Evolutionary conservation across 2,888 invertebrate genomes (phyloP), one percentile per base, ranked within the genome.

Genomic region (Sussaba pulchella): DNA sequence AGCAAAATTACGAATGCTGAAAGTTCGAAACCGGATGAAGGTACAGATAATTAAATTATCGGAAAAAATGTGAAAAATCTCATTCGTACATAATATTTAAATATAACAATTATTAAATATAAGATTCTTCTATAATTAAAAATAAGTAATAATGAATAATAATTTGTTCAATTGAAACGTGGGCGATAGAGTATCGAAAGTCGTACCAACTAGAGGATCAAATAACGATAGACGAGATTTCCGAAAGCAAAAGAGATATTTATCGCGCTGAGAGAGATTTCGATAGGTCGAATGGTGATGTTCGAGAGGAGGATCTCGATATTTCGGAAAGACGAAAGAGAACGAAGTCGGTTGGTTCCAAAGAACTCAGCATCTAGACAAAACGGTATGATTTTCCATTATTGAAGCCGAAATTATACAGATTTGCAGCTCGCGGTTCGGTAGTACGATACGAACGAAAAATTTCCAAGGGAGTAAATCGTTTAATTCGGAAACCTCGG

Each of bases 321-420:
- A 31, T 6, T 31, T 31, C 31, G 31, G 31, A 6, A 31, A 31
- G 31, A 31, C 31, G 6, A n/a, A n/a, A n/a, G n/a, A 31, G 12
- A 52, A 52, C 50, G 26, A 59, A 59, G 41, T 24, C 26, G 72
- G 78, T 78, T 78, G 17, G 76, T 76, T 21, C 26, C n/a, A 52
- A 63, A 39, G n/a, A 47, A 2, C 19, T 19, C 17, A 26, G 17
- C 39, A 50, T 59, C 6, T 39, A 14, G 31, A n/a, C 8, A 5
- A 54, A 14, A 8, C 14, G 31, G 8, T 31, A 31, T 8, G 4
- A 31, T n/a, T 19, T 2, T 5, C 6, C 8, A 6, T n/a, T 0
- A 71, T 21, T 77, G 59, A 78, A 21, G 31, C n/a, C 0, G 24
- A 59, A n/a, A 52, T 72, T 66, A 31, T 41, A 52, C n/a, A 78